Evolutionary conservation across 2,888 invertebrate species (phyloP), one percentile per base, ranked within the genome.

Genomic region (Chalcis sispes): DNA sequence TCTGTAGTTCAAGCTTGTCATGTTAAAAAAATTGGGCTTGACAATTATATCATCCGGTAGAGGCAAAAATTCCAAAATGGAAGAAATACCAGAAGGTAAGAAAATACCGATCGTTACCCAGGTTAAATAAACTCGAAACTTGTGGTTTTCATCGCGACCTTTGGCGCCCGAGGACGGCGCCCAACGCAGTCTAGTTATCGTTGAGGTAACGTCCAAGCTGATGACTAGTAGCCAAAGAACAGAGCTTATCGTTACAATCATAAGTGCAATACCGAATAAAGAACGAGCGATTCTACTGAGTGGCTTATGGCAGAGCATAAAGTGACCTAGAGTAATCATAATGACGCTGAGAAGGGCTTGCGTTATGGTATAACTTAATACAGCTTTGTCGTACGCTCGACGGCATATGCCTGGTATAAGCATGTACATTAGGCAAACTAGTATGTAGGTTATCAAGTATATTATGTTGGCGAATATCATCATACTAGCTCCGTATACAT

Each of bases 221-320:
- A 86, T 83, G n/a, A 84, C 80, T n/a, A 85, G 80, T 25, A 85
- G 73, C 86, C 86, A 86, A n/a, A 82, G 76, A 8, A 82, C 82
- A 8, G 81, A 80, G 1, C 83, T 79, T 58, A 85, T 79, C 8
- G 83, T 82, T 8, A 83, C 75, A 59, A 83, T 85, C 82, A 84
- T 82, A 3, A 86, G 64, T 0, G 78, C 29, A 15, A 85, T 74
- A 5, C 86, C 85, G 8, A 82, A 58, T 3, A 83, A 27, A 4
- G 80, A 66, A n/a, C 79, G 82, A 2, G 72, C 25, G 1, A 56
- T 29, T 3, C 65, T 48, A 1, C 70, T 36, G 0, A 85, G 73
- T 0, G 72, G 27, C 5, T 74, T 75, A 66, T 84, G 82, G 69
- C 85, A 87, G 1, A 86, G 78, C 10, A 80, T 62, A 15, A 75